Percentiles rank a stretch among this genome's conserved stretches.
Conservation (phyloP, 2,113 vertebrate genomes). For the Capreolus pygargus region DNA sequence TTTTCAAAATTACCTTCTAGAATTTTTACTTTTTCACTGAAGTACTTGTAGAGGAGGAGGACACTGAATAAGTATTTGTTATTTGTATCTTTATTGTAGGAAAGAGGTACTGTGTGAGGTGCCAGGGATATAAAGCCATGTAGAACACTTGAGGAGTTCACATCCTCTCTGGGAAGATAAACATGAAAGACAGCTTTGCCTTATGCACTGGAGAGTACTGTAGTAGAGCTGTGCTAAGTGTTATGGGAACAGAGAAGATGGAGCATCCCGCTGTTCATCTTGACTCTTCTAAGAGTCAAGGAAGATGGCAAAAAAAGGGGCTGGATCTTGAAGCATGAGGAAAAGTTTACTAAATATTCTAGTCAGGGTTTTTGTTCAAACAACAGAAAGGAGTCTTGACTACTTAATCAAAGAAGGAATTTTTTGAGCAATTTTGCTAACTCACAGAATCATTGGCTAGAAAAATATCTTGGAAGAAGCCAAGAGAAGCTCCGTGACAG, state of each 20-base stretch:
- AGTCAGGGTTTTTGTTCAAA: neutral
- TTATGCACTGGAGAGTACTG: neutral
- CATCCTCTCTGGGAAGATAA: neutral
- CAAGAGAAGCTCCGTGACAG: neutral
- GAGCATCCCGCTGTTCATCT: neutral
- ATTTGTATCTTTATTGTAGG: neutral
- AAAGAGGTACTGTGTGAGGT: neutral
- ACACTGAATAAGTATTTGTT: neutral
- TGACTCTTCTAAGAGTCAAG: neutral
- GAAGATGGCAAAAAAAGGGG: neutral
- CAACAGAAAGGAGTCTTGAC: neutral
- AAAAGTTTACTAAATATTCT: neutral
- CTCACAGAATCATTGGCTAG: neutral
- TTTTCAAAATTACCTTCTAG: neutral
- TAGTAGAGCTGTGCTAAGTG: neutral
- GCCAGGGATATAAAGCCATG: neutral
- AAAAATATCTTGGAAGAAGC: slow-evolving; percentile 4
- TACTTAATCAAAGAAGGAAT: neutral
- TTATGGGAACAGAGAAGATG: neutral
- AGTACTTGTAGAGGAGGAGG: neutral
- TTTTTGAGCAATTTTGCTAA: neutral
- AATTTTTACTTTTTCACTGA: neutral
- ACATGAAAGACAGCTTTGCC: neutral
- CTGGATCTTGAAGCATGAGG: neutral
- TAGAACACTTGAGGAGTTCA: neutral